Conservation (phyloP, 2,113 vertebrate species). For the Etia nguti region DNA sequence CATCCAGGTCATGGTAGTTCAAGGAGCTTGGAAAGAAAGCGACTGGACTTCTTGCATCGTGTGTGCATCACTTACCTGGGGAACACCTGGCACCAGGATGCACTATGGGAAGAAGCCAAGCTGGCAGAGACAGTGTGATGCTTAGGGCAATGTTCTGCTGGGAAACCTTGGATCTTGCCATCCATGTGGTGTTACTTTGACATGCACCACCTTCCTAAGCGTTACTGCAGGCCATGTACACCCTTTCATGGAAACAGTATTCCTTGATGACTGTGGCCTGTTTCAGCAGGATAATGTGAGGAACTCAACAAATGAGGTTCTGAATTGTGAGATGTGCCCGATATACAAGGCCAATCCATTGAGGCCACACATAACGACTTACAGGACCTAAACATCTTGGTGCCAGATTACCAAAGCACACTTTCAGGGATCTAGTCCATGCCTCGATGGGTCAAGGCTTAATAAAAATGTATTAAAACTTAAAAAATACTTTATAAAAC, state of each 20-base stretch:
- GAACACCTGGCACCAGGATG: background rate
- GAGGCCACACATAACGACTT: background rate
- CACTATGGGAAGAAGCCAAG: background rate
- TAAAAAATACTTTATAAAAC: background rate
- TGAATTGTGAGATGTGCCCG: background rate
- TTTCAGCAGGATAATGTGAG: background rate
- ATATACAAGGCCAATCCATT: background rate
- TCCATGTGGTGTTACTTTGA: background rate
- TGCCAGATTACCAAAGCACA: background rate
- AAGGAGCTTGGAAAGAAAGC: background rate
- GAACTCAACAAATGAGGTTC: background rate
- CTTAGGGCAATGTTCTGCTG: background rate
- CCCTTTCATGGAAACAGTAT: background rate
- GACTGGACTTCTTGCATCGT: background rate
- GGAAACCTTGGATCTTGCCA: background rate
- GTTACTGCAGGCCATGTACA: background rate
- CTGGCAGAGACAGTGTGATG: background rate
- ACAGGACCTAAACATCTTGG: background rate
- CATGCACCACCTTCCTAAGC: background rate
- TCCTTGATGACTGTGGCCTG: background rate
- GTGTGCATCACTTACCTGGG: background rate
- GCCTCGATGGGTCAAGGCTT: background rate
- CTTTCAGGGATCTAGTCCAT: background rate
- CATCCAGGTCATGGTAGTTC: background rate
- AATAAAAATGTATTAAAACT: background rate